Evolutionary conservation across 1,140 invertebrate species (phyloP).

Genomic region (Zaprionus lachaisei): DNA sequence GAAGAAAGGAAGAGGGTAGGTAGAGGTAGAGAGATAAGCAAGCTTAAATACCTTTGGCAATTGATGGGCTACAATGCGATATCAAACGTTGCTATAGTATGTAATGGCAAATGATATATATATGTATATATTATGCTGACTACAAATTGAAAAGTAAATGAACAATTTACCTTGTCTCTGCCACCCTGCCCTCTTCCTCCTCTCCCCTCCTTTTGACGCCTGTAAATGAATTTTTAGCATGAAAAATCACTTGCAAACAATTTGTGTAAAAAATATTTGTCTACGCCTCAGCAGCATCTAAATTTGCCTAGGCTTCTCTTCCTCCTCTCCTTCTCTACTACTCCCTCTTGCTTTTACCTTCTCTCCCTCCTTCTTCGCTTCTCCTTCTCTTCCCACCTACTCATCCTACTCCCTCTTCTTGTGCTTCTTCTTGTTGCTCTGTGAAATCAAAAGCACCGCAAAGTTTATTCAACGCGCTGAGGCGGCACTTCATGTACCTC

Average conservation of each 20-base stretch:
- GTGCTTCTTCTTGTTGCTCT: neutral
- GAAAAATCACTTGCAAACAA: conserved; percentile 72
- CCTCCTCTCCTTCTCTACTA: neutral
- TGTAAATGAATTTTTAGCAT: conserved; percentile 40
- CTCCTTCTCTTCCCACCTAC: too few relatives aligned
- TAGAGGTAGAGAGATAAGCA: conserved; percentile 1
- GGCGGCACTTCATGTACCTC: neutral
- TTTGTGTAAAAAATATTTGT: conserved; percentile 77
- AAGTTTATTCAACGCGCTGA: conserved; percentile 73
- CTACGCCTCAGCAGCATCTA: conserved; percentile 61
- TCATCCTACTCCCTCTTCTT: too few relatives aligned
- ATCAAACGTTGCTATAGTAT: neutral
- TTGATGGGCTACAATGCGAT: neutral
- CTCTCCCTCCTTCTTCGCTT: too few relatives aligned
- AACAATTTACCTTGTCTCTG: conserved; percentile 26
- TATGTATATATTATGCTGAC: neutral
- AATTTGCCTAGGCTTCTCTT: conserved; percentile 12
- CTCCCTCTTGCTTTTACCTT: too few relatives aligned
- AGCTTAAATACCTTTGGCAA: conserved; percentile 14
- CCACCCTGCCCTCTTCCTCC: neutral
- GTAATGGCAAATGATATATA: neutral
- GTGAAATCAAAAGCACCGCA: conserved; percentile 62
- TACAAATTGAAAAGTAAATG: conserved; percentile 1
- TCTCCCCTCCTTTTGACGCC: neutral
- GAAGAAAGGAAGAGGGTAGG: neutral